phyloP scores from a whole-genome alignment of 2,888 invertebrate species.

The Torymus texanus region DNA sequence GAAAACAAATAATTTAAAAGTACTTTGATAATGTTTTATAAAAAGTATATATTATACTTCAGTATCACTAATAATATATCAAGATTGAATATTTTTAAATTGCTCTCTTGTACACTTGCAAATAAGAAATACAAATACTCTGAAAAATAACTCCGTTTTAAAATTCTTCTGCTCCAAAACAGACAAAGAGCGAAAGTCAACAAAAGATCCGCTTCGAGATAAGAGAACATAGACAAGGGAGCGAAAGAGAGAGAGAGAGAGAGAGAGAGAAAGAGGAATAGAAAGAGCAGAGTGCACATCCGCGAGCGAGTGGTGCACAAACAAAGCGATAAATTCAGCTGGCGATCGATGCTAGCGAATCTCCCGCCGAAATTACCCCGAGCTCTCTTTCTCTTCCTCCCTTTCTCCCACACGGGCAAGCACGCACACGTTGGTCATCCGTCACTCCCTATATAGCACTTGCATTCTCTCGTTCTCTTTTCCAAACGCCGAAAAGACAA shows the following conservation, averaged over 20 bases:
- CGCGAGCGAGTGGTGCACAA: slow-evolving; percentile 17
- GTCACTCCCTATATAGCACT: neutral
- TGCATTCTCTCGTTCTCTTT: neutral
- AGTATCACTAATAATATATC: too few species aligned
- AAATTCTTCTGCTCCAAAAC: neutral
- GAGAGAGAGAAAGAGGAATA: too few species aligned
- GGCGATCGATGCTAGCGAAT: slow-evolving; percentile 40
- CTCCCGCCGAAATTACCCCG: slow-evolving; percentile 31
- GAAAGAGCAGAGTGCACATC: neutral
- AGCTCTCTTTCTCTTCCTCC: too few species aligned
- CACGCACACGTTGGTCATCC: slow-evolving; percentile 4
- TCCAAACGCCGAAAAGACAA: slow-evolving; percentile 12
- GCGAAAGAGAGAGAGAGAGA: too few species aligned
- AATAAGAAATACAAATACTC: neutral
- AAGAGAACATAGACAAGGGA: neutral
- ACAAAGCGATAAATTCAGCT: slow-evolving; percentile 53
- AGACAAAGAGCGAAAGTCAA: neutral
- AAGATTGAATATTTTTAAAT: too few species aligned
- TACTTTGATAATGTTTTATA: too few species aligned
- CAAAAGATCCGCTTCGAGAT: slow-evolving; percentile 10
- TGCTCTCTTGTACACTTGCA: too few species aligned
- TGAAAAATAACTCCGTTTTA: neutral
- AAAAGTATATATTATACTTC: too few species aligned
- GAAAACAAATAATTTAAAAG: too few species aligned
- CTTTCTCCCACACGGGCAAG: too few species aligned